Conservation (phyloP, 2,797 vertebrate genomes). For the Sciurus carolinensis region DNA sequence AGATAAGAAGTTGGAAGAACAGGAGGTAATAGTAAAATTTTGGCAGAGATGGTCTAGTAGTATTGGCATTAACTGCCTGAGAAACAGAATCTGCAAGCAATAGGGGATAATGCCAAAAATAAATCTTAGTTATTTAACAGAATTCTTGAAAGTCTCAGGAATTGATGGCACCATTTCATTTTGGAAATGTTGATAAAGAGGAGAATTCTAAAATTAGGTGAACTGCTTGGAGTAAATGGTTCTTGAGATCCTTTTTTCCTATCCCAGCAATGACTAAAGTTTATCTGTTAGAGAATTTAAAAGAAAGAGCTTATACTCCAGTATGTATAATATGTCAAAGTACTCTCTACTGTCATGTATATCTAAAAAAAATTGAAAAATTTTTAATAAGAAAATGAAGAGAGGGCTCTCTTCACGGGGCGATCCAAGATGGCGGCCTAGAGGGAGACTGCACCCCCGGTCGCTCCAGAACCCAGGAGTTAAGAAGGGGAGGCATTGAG, state of each 20-base stretch:
- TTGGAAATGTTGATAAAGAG: neutral
- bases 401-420: too few relatives aligned
- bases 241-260: neutral
- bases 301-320: neutral
- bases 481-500: too few relatives aligned
- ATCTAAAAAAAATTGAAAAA: too few relatives aligned
- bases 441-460: too few relatives aligned
- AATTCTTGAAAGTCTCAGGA: neutral
- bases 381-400: neutral
- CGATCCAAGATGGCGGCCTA: too few relatives aligned
- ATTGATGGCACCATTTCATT: neutral
- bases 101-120: neutral
- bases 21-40: neutral
- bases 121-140: slow-evolving; percentile 1
- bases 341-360: too few relatives aligned
- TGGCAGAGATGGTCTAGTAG: neutral
- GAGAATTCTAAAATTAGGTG: neutral
- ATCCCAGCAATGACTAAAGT: neutral
- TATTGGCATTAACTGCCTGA: neutral
- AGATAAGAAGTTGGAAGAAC: neutral
- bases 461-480: too few relatives aligned
- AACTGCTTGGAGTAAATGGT: neutral
- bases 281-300: neutral
- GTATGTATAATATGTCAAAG: too few relatives aligned
- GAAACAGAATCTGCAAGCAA: neutral